Percentiles rank a stretch among this genome's conserved stretches.
These are phyloP conservation scores for Pyrgus malvae DNA, from an alignment of 2,888 invertebrate species.

Conservation along the genomic window DNA sequence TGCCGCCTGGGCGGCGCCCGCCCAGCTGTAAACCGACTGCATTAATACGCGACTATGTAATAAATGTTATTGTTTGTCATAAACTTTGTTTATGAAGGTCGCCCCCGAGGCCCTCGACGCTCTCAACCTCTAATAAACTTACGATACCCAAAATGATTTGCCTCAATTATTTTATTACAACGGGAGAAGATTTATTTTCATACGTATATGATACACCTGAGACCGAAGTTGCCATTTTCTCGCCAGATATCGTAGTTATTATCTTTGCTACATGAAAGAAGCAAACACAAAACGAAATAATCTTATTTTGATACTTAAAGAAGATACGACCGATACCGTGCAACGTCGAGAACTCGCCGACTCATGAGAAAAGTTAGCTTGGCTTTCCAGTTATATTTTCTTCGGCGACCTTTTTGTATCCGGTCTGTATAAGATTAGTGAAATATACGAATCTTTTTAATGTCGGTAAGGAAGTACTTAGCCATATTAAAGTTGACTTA, in stretches of 20 bases:
- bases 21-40: constrained; percentile 69
- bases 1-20: constrained; percentile 56
- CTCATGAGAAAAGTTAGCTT: constrained; percentile 66
- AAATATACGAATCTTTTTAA: constrained; percentile 33
- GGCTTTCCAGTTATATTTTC: constrained; percentile 60
- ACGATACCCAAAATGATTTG: constrained; percentile 38
- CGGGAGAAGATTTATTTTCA: neutral
- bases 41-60: constrained; percentile 76
- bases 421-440: constrained; percentile 43
- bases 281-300: constrained; percentile 57
- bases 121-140: constrained; percentile 66
- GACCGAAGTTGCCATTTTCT: neutral
- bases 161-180: constrained; percentile 42
- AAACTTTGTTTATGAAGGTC: constrained; percentile 76
- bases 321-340: constrained; percentile 51
- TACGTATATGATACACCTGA: neutral
- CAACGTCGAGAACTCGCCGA: constrained; percentile 54
- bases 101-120: constrained; percentile 52
- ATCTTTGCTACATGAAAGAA: constrained; percentile 35
- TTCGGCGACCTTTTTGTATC: constrained; percentile 48
- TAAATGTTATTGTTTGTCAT: constrained; percentile 80
- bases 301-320: constrained; percentile 62
- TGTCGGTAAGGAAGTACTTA: neutral
- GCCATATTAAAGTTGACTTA: constrained; percentile 3
- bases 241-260: constrained; percentile 41